Percentiles rank a stretch among this genome's conserved stretches.
These are phyloP conservation scores for Tadarida brasiliensis DNA, from an alignment of 2,797 vertebrate species.

Conservation along the genomic window DNA sequence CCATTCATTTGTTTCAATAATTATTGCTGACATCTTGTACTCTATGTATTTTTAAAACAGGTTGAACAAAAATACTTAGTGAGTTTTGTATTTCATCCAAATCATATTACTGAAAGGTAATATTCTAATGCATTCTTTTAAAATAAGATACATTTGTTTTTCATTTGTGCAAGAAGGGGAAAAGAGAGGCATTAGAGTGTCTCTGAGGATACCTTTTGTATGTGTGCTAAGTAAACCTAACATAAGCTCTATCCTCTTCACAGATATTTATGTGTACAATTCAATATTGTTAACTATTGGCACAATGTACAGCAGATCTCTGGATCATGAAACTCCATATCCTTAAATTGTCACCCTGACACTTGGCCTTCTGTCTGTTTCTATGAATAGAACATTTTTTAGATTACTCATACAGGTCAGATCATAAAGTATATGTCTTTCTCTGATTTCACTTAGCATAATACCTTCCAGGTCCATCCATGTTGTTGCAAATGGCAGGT, in stretches of 20 bases:
- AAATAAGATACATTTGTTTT: not conserved
- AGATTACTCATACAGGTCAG: not conserved
- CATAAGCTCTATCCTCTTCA: not conserved
- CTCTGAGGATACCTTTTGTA: not conserved
- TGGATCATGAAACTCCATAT: not conserved
- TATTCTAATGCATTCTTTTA: not conserved
- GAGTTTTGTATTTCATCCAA: not conserved
- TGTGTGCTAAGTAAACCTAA: not conserved
- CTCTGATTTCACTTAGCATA: not conserved
- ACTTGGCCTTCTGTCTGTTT: not conserved
- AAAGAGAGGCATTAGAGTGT: not conserved
- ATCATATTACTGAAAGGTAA: not conserved
- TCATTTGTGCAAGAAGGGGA: not conserved
- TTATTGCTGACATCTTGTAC: not conserved
- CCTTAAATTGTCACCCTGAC: not conserved
- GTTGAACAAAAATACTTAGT: not conserved
- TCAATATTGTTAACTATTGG: not conserved
- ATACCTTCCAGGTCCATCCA: not conserved
- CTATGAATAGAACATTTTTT: not conserved
- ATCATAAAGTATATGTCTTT: not conserved
- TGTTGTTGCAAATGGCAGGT: not conserved
- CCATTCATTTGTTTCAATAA: slow-evolving; percentile 17
- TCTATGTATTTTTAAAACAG: not conserved
- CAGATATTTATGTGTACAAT: not conserved
- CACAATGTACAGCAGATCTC: not conserved